A percentile compares a stretch with the other conserved stretches of the same genome.
These are phyloP conservation scores for Dryas iulia DNA, from an alignment of 1,140 invertebrate genomes.

Conservation along the genomic window DNA sequence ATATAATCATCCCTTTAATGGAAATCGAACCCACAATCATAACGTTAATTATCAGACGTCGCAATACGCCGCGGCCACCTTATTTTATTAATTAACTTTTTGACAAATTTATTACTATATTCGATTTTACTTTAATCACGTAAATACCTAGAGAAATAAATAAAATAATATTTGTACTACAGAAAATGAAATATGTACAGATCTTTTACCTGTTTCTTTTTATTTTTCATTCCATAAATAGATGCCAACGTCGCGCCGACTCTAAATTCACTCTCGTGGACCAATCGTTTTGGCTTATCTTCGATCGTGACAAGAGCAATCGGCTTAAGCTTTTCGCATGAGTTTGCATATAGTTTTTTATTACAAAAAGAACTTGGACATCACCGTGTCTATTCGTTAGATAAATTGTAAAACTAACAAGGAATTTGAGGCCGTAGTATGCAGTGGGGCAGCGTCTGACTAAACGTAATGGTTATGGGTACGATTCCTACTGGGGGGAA, in stretches of 20 bases:
- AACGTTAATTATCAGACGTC: too few relatives aligned
- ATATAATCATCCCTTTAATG: too few relatives aligned
- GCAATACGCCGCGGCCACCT: too few relatives aligned
- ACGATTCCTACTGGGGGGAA: too few relatives aligned
- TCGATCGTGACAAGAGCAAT: conserved; percentile 26
- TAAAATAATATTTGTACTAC: neutral
- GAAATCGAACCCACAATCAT: too few relatives aligned
- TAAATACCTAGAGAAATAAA: too few relatives aligned
- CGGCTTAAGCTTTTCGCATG: conserved; percentile 22
- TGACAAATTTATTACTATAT: too few relatives aligned
- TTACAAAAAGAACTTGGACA: conserved; percentile 4
- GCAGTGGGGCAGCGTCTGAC: too few relatives aligned
- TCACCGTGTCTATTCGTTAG: neutral
- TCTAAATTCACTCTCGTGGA: conserved; percentile 10
- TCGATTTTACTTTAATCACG: too few relatives aligned
- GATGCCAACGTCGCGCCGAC: neutral
- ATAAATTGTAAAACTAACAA: neutral
- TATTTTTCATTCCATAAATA: conserved; percentile 3
- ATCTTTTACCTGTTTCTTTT: neutral
- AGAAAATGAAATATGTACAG: neutral
- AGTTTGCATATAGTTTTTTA: conserved; percentile 16
- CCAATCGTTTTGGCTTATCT: conserved; percentile 31
- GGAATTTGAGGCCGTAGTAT: too few relatives aligned
- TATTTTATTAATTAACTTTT: too few relatives aligned
- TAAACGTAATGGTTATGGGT: too few relatives aligned